These are phyloP conservation scores for Folsomia manolachei DNA, from an alignment of 2,888 invertebrate species.

Conservation along the genomic window DNA sequence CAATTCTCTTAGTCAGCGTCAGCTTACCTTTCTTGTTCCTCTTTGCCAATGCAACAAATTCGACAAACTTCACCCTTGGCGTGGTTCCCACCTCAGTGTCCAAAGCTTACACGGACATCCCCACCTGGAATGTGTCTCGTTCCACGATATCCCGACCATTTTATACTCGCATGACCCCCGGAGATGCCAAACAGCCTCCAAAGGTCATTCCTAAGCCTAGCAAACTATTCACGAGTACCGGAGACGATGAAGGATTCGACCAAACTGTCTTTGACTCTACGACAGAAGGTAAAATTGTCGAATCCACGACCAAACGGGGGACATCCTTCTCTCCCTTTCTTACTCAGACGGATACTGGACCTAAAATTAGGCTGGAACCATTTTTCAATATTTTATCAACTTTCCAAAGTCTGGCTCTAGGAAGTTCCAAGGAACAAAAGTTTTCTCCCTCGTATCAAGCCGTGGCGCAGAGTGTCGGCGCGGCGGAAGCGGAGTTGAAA, in stretches of 20 bases:
- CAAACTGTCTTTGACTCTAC: background rate
- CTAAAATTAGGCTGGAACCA: slow-evolving; percentile 37
- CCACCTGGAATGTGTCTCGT: background rate
- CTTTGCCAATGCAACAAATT: background rate
- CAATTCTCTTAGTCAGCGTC: background rate
- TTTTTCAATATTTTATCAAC: slow-evolving; percentile 37
- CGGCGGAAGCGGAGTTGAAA: slow-evolving; percentile 21
- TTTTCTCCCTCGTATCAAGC: slow-evolving; percentile 34
- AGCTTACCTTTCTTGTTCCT: background rate
- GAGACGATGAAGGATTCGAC: background rate
- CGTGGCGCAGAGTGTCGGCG: slow-evolving; percentile 24
- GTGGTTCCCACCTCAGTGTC: background rate
- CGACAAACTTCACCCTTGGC: background rate
- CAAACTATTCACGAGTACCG: background rate
- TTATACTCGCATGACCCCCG: background rate
- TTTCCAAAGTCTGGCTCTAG: slow-evolving; percentile 17
- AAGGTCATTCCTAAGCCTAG: background rate
- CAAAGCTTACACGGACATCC: background rate
- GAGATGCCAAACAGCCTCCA: background rate
- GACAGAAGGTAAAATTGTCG: slow-evolving; percentile 24
- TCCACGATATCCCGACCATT: background rate
- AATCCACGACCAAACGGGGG: background rate
- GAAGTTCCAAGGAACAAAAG: slow-evolving; percentile 19
- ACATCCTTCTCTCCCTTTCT: background rate
- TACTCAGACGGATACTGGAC: slow-evolving; percentile 9